These are phyloP conservation scores for Labeo catla DNA, from an alignment of 2,113 vertebrate genomes.

Conservation along the genomic window DNA sequence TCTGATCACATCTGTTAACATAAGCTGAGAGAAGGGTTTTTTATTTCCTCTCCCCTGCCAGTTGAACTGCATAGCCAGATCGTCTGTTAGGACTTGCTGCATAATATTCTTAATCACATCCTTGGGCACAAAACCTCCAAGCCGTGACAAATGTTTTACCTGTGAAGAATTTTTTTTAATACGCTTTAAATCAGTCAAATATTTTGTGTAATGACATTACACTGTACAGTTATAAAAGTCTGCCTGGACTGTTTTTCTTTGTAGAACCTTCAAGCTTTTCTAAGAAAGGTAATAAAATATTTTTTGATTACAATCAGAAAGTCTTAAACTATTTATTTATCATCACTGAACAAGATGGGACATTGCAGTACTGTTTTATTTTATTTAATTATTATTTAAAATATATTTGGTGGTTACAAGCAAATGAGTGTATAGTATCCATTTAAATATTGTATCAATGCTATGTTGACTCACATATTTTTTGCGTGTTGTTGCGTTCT, in stretches of 20 bases:
- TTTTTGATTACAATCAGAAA: no score
- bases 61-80: constrained; percentile 20
- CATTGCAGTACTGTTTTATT: background rate
- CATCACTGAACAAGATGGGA: no score
- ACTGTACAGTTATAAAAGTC: no score
- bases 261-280: no score
- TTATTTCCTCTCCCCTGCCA: constrained; percentile 23
- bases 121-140: background rate
- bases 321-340: no score
- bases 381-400: background rate
- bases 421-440: background rate
- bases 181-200: background rate
- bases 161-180: background rate
- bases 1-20: constrained; percentile 13
- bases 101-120: constrained; percentile 17
- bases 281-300: no score
- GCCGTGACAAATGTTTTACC: background rate
- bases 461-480: constrained; percentile 3
- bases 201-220: background rate
- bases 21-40: background rate
- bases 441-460: background rate
- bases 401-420: background rate
- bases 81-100: background rate
- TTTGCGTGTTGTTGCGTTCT: background rate
- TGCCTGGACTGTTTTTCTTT: no score